Evolutionary conservation across 2,888 invertebrate species (phyloP), one percentile per base, ranked within the genome.

Genomic region (Allygus modestus): DNA sequence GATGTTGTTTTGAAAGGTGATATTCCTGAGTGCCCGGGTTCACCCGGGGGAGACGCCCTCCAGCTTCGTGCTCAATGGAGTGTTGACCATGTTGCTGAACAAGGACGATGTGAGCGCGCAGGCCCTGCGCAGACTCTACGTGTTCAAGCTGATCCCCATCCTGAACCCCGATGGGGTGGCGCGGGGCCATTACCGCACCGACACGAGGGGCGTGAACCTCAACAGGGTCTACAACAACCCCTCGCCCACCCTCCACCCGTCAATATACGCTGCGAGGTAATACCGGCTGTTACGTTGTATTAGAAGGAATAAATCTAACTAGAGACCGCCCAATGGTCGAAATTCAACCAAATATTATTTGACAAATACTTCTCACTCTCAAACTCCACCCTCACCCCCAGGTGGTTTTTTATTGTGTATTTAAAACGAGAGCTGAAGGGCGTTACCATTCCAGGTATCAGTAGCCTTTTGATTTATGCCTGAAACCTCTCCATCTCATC

Each of bases 31-130:
- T 85, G 97, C 97, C 4, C 92, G 98, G 85, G 97, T 98, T 81
- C 98, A 98, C 91, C 97, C 97, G 17, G 97, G 97, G 0, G 98
- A 98, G 91, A 97, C 97, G 0, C 97, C 97, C 0, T 96, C 97
- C 0, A 97, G 96, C 90, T 97, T 96, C 91, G 97, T 97, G 17
- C 94, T 97, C 90, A 97, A 97, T 90, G 98, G 98, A 0, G 94
- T 97, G 88, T 91, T 98, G 9, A 95, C 96, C 89, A 94, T 97
- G 69, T 91, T 98, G 61, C 90, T 97, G 23, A 93, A 92, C 85
- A 92, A 94, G 41, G 94, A 94, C 85, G 97, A 97, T 90, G 93
- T 94, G 0, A 92, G 96, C 83, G 97, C 97, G 26, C 92, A 93
- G 81, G 92, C 93, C 84, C 91, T 98, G 71, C 92, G 97, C 81